Base-by-base conservation (phyloP, 2,113 vertebrate genomes). In the Callionymus lyra region DNA sequence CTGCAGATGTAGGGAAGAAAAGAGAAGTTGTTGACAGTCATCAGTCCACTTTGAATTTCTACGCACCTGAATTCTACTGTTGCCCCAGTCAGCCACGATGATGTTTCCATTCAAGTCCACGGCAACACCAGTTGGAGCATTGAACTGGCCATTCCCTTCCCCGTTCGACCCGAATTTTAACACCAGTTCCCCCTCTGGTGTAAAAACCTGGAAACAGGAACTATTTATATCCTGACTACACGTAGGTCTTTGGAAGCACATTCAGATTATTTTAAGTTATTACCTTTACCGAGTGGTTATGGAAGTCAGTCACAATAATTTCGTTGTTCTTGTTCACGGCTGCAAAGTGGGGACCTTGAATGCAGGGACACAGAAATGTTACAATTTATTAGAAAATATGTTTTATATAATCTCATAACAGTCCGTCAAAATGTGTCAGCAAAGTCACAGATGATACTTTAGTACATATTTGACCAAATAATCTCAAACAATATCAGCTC, bases 251-350 rank as follows among this genome's bases (percentile, higher is more conserved):
- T 15, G 12, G 15, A 36, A 6, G 34, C 34, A 12, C 34, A 12
- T n/a, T 10, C 33, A 34, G 3, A n/a, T 3, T 12, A 10, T 34
- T n/a, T 10, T 11, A 34, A 17, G 0, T 8, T 13, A 11, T 12
- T 87, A 97, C 93, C 91, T 98, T 98, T 47, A 98, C 94, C 42
- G 94, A 98, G 79, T 98, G 94, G 67, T 98, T 98, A 72, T 98
- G 94, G 82, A 98, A 98, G 83, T 98, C 94, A 4, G 93, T 98
- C 62, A 98, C 76, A 16, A 98, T 97, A 59, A 98, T 97, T 82
- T 98, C 94, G 68, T 98, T 98, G 84, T 95, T 96, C 77, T 91
- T 91, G 80, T 98, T 98, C 41, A 98, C 92, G 44, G 94, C 94
- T 68, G 93, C 94, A 80, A 87, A 87, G 66, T 87, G 85, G 53